Evolutionary conservation across 2,113 vertebrate genomes (phyloP).

Genomic region (Baryphthengus martii): DNA sequence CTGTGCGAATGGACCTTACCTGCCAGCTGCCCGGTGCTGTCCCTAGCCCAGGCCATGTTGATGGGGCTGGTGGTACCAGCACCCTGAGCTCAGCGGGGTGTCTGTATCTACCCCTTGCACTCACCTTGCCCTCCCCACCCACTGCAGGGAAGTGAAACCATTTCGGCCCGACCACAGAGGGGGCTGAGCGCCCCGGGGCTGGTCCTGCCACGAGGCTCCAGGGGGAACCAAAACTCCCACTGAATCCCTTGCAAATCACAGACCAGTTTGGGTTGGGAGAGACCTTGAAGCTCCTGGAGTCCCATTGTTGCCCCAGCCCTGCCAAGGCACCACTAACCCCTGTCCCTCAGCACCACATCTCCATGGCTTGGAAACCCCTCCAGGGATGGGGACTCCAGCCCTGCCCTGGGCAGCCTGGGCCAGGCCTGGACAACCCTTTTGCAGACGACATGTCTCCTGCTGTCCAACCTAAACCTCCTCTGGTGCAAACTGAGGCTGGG

Average conservation of each 20-base stretch:
- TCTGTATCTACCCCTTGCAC: rapidly evolving
- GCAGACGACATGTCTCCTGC: too few relatives aligned
- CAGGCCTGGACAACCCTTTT: too few relatives aligned
- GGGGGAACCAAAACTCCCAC: neutral
- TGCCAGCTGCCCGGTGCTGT: rapidly evolving
- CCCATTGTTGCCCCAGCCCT: neutral
- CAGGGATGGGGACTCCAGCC: neutral
- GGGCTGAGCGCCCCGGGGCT: neutral
- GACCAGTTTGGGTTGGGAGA: neutral
- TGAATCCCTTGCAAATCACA: neutral
- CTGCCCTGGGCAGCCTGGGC: too few relatives aligned
- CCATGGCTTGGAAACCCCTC: neutral
- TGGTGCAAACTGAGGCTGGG: too few relatives aligned
- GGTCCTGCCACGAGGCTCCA: neutral
- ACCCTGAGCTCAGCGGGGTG: neutral
- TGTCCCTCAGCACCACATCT: neutral
- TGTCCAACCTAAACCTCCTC: too few relatives aligned
- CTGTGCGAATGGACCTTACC: neutral
- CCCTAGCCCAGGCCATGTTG: neutral
- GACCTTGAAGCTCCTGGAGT: neutral
- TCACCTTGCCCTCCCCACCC: neutral
- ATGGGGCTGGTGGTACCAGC: neutral
- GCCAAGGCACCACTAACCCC: neutral
- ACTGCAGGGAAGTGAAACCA: neutral
- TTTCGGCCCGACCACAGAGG: rapidly evolving